These are phyloP conservation scores for Chironomus tepperi DNA, from an alignment of 1,140 invertebrate genomes.

Conservation along the genomic window DNA sequence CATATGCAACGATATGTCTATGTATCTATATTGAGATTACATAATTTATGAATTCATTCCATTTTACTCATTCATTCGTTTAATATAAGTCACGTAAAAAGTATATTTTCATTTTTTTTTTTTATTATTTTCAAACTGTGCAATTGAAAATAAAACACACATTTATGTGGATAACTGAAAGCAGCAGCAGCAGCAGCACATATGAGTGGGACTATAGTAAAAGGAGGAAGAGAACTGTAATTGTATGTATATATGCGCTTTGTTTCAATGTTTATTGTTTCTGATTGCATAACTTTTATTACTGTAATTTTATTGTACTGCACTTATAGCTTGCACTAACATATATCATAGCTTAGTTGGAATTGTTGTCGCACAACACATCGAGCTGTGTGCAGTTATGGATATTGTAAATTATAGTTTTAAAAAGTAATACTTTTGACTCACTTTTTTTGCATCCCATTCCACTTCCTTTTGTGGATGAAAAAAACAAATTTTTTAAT, in stretches of 20 bases:
- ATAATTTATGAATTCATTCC: background rate
- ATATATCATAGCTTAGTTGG: background rate
- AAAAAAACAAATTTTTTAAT: background rate
- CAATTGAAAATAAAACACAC: background rate
- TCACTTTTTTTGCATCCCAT: background rate
- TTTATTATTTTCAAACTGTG: background rate
- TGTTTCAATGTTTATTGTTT: constrained; percentile 14
- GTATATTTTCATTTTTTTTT: background rate
- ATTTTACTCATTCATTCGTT: background rate
- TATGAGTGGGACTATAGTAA: background rate
- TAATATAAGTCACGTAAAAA: background rate
- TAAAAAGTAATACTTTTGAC: too few relatives aligned
- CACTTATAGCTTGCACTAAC: background rate
- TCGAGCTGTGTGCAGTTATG: too few relatives aligned
- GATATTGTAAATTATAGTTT: too few relatives aligned
- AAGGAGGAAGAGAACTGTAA: background rate
- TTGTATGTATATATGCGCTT: constrained; percentile 13
- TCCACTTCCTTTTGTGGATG: background rate
- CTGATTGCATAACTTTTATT: constrained; percentile 9
- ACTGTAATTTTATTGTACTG: background rate
- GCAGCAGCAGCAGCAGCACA: too few relatives aligned
- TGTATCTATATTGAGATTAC: background rate
- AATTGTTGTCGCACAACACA: too few relatives aligned
- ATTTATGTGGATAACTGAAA: background rate
- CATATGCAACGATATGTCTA: background rate